Percentiles rank a stretch among this genome's conserved stretches.
phyloP scores from a whole-genome alignment of 2,888 invertebrate genomes.

The Hypomecis punctinalis region DNA sequence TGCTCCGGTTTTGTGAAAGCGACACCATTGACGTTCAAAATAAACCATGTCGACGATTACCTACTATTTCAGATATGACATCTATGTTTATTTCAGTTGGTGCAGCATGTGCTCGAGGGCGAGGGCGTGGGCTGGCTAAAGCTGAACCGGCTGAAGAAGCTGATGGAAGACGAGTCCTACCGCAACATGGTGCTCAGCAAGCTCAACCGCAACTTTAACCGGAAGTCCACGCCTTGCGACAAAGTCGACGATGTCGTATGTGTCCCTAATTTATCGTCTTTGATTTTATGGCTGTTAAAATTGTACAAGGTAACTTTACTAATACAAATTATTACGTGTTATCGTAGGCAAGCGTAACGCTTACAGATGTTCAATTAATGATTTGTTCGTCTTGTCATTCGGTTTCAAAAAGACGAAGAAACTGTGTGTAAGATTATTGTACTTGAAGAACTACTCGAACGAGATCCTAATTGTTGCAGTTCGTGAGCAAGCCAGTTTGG shows the following conservation, averaged over 20 bases:
- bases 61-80: not conserved
- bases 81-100: constrained; percentile 79
- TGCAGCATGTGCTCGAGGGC: constrained; percentile 93
- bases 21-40: too few relatives aligned
- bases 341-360: too few relatives aligned
- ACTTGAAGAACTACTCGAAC: too few relatives aligned
- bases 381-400: too few relatives aligned
- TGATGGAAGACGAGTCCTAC: constrained; percentile 99
- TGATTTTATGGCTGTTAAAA: too few relatives aligned
- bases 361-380: too few relatives aligned
- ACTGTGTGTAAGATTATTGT: too few relatives aligned
- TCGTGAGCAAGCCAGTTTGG: constrained; percentile 95
- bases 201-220: constrained; percentile 96
- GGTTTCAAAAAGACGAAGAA: too few relatives aligned
- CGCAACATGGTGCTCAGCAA: constrained; percentile 97
- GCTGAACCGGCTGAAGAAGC: constrained; percentile 94
- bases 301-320: too few relatives aligned
- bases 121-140: constrained; percentile 99
- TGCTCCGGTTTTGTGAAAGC: too few relatives aligned
- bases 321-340: too few relatives aligned
- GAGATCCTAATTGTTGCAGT: constrained; percentile 79
- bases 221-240: constrained; percentile 97
- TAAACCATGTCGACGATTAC: too few relatives aligned
- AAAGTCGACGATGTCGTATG: constrained; percentile 98
- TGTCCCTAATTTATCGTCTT: constrained; percentile 17